Evolutionary conservation across 2,888 invertebrate species (phyloP).

Genomic region (Eretmocerus hayati): DNA sequence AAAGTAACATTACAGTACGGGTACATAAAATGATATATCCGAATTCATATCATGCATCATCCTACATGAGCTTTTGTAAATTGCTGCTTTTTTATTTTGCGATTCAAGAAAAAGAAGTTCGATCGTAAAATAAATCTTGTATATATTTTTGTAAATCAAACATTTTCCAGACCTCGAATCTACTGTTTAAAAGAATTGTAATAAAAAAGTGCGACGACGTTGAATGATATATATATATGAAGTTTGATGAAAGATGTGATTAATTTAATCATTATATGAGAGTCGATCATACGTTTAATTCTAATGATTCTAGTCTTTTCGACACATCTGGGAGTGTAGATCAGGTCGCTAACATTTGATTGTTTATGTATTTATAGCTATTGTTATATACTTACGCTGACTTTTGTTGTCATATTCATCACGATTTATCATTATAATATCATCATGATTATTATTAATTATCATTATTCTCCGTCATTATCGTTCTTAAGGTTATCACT

Average conservation of each 20-base stretch:
- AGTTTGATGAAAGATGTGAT: conserved; percentile 12
- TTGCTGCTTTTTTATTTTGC: too few species aligned
- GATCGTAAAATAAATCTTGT: conserved; percentile 6
- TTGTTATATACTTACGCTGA: conserved; percentile 16
- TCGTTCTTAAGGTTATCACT: conserved; percentile 17
- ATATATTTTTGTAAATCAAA: conserved; percentile 16
- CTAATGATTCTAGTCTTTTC: conserved; percentile 45
- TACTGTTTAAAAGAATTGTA: conserved; percentile 21
- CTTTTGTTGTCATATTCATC: background rate
- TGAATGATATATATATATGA: conserved; percentile 3
- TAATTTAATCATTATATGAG: conserved; percentile 9
- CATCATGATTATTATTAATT: conserved; percentile 11
- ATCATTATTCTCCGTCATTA: conserved; percentile 13
- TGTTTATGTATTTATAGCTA: conserved; percentile 15
- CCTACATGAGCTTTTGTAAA: too few species aligned
- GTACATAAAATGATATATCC: too few species aligned
- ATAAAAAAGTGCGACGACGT: conserved; percentile 8
- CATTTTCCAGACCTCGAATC: conserved; percentile 19
- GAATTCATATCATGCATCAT: background rate
- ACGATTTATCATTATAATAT: background rate
- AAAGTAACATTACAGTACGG: too few species aligned
- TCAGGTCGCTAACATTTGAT: conserved; percentile 25
- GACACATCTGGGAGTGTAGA: conserved; percentile 38
- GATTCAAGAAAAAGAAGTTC: too few species aligned
- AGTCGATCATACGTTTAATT: conserved; percentile 29